phyloP scores from a whole-genome alignment of 2,888 invertebrate genomes.

The Eupithecia exiguata region DNA sequence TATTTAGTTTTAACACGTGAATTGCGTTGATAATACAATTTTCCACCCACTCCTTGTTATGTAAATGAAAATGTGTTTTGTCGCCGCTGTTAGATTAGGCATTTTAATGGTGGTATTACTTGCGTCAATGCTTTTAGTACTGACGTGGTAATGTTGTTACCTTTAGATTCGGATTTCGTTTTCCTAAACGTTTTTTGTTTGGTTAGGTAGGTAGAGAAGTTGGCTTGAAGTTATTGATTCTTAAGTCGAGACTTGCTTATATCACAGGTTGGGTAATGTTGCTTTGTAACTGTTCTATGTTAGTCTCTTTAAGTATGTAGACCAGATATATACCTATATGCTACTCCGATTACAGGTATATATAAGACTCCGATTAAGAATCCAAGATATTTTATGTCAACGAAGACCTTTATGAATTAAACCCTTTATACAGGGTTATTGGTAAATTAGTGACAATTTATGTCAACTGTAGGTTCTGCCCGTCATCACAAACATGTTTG shows the following conservation, averaged over 20 bases:
- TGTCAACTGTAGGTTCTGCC: too few species aligned
- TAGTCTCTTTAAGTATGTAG: too few species aligned
- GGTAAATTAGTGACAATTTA: too few species aligned
- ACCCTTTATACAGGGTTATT: too few species aligned
- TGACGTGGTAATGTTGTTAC: neutral
- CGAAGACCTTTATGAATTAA: too few species aligned
- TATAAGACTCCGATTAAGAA: too few species aligned
- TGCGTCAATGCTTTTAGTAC: constrained; percentile 8
- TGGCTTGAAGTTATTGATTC: neutral
- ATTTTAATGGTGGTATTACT: constrained; percentile 2
- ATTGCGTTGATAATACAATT: neutral
- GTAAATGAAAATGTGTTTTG: neutral
- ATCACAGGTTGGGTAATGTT: neutral
- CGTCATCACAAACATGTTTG: too few species aligned
- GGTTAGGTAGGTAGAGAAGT: neutral
- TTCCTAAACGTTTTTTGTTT: neutral
- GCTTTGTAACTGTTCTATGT: neutral
- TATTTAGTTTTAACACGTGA: neutral
- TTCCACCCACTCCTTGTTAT: neutral
- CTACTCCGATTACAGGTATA: too few species aligned
- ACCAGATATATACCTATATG: neutral
- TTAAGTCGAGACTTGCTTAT: neutral
- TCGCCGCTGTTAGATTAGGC: constrained; percentile 3
- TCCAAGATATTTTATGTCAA: too few species aligned
- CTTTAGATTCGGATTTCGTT: neutral